Evolutionary conservation across 1,140 invertebrate genomes (phyloP), one percentile per base, ranked within the genome.

Genomic region (Laupala kohalensis): DNA sequence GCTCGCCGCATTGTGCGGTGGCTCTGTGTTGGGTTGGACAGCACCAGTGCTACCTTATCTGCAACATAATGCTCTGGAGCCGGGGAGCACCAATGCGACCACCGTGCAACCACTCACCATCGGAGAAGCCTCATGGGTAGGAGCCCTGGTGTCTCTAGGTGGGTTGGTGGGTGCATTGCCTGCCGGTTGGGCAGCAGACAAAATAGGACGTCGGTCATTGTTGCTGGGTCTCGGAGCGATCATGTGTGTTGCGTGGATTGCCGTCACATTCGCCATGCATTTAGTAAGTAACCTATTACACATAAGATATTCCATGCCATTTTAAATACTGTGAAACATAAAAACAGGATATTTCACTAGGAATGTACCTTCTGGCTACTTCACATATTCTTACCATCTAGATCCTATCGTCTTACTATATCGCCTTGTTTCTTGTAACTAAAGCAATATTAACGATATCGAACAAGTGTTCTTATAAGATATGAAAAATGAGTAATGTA

Each of bases 201-300:
- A 83, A 73, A 80, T 89, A 71, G 90, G 90, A 4, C 79, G 89
- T 12, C 90, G 88, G 81, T 82, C 79, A 64, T 85, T 85, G 0
- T 79, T 90, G 27, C 78, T 86, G 13, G 79, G 85, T 25, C 78
- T 86, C 6, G 83, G 85, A 0, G 63, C 88, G 4, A 85, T 86
- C 1, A 83, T 88, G 70, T 75, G 87, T 0, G 75, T 84, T 1
- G 88, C 88, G 2, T 90, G 87, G 85, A 78, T 87, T 25, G 74
- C 86, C 5, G 85, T 89, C 5, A 85, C 84, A 71, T 85, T 79
- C 74, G 69, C 37, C 37, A 53, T 13, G 37, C 9, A 53, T 19
- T 53, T 19, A 19, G 37, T 53, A 53, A 2, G 37, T 53, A 53
- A 9, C 6, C 37, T 4, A 53, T 2, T 53, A n/a, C n/a, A n/a